phyloP scores from a whole-genome alignment of 2,113 vertebrate genomes.

The Azemiops feae region DNA sequence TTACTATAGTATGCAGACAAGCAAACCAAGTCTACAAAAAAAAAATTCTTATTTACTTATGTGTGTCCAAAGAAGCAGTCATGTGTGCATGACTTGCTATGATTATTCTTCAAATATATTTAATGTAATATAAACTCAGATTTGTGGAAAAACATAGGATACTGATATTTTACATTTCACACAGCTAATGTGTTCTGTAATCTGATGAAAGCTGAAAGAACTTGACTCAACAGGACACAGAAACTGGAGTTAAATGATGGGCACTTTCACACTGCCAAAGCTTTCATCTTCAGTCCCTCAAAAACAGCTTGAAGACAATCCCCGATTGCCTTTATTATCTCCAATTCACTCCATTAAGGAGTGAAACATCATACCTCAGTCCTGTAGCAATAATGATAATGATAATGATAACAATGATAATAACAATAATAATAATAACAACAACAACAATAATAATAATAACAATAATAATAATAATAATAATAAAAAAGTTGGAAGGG shows the following conservation, averaged over 20 bases:
- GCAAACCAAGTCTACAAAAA: not conserved
- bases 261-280: not conserved
- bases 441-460: no score
- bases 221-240: not conserved
- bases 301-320: not conserved
- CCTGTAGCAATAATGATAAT: not conserved
- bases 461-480: no score
- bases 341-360: not conserved
- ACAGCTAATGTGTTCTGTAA: not conserved
- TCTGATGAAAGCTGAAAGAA: not conserved
- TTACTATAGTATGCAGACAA: not conserved
- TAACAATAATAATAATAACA: no score
- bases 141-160: not conserved
- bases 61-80: not conserved
- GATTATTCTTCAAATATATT: not conserved
- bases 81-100: not conserved
- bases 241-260: not conserved
- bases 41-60: not conserved
- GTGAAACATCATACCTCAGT: not conserved
- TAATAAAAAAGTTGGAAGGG: no score
- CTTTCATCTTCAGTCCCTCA: not conserved
- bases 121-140: not conserved
- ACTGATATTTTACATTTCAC: not conserved
- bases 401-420: no score
- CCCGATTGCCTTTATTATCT: not conserved